phyloP scores from a whole-genome alignment of 2,113 vertebrate species.

The Anoplopoma fimbria region DNA sequence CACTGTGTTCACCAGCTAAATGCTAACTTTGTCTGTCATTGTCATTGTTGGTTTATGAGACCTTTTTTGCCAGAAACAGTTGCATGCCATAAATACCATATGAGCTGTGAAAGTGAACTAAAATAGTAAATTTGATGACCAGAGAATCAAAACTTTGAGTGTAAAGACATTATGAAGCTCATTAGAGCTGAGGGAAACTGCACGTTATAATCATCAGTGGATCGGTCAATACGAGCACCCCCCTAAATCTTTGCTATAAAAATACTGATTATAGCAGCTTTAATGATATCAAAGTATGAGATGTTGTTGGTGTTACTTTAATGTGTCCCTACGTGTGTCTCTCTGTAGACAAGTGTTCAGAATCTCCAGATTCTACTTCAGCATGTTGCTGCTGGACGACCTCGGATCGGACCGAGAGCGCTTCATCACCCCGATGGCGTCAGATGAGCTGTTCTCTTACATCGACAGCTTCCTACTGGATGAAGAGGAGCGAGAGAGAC shows the following conservation, averaged over 20 bases:
- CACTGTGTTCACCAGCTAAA: no score
- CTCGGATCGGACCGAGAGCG: conserved; percentile 90
- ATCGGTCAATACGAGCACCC: background rate
- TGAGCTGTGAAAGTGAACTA: no score
- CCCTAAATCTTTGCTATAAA: background rate
- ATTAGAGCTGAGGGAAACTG: background rate
- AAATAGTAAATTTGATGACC: background rate
- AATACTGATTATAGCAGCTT: background rate
- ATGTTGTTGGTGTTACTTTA: background rate
- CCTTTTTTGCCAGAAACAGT: no score
- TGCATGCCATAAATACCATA: no score
- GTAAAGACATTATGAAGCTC: background rate
- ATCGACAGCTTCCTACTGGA: conserved; percentile 91
- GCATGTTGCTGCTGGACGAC: conserved; percentile 92
- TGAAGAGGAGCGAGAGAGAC: conserved; percentile 83
- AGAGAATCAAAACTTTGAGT: background rate
- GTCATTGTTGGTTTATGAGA: no score
- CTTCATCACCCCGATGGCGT: conserved; percentile 86
- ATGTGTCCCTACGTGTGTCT: background rate
- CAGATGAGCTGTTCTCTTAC: conserved; percentile 91
- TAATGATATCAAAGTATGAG: background rate
- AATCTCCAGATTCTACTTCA: conserved; percentile 91
- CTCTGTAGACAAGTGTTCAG: conserved; percentile 87
- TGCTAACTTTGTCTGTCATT: no score
- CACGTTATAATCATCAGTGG: background rate